Base-by-base conservation (phyloP, 1,140 invertebrate species). In the Calephelis virginiensis region DNA sequence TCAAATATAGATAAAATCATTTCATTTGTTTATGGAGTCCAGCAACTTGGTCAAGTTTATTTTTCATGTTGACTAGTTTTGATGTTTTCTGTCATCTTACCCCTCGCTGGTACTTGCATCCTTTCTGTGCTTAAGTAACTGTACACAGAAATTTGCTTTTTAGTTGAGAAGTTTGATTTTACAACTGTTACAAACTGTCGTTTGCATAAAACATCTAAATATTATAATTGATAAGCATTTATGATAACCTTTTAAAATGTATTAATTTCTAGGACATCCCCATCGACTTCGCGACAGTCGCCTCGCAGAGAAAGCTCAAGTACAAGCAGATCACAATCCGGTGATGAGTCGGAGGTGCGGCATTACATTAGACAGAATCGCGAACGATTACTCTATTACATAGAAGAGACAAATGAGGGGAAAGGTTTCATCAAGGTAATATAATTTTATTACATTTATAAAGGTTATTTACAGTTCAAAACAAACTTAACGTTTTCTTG, bases 361-460 rank as follows among this genome's bases (percentile, higher is more conserved):
- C 75, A 83, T 63, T 75, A 73, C 72, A 96, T 96, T 37, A 92
- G 95, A 56, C 93, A 95, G 80, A 98, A 98, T 85, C 89, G 93
- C 6, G 93, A 95, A 2, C 92, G 97, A 46, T 91, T 99, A 17
- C 95, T 97, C 0, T 96, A 97, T 91, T 98, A 94, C 76, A 94
- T 95, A 8, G 94, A 97, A 78, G 97, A 98, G 84, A 96, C 96
- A 0, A 98, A 97, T 83, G 95, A 96, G 12, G 97, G 97, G 0
- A 94, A 95, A 68, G 97, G 97, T 0, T 98, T 96, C 71, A 96
- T 96, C 13, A 96, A 96, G 83, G 90, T 92, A 67, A 11, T 8
- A 43, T 53, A 11, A 3, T 47, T 45, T 6, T 61, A 14, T 28
- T 8, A 60, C 13, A 60, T 17, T 56, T 14, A 14, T 56, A 10